A percentile compares a stretch with the other conserved stretches of the same genome.
Evolutionary conservation across 2,888 invertebrate genomes (phyloP).

Genomic region (Hoplodrina ambigua): DNA sequence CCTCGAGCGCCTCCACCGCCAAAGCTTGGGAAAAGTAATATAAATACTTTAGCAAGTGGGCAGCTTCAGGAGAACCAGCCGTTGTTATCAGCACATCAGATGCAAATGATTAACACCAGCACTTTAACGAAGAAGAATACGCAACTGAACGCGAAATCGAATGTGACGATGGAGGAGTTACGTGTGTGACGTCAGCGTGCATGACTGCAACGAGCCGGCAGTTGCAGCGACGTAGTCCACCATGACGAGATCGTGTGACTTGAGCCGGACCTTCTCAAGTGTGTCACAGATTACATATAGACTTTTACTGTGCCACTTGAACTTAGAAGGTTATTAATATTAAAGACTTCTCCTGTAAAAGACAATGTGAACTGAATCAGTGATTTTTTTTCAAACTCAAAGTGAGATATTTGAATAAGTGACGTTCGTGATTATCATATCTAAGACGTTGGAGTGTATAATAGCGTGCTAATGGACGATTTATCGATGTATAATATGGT

Average conservation of each 20-base stretch:
- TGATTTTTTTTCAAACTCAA: conserved; percentile 52
- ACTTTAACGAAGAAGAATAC: conserved; percentile 95
- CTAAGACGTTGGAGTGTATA: conserved; percentile 62
- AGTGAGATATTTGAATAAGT: conserved; percentile 53
- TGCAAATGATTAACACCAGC: conserved; percentile 94
- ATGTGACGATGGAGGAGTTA: conserved; percentile 94
- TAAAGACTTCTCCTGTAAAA: conserved; percentile 37
- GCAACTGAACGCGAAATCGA: conserved; percentile 91
- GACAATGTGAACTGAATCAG: conserved; percentile 54
- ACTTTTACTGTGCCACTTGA: conserved; percentile 65
- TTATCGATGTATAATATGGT: conserved; percentile 76
- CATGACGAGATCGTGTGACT: conserved; percentile 90
- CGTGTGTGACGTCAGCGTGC: conserved; percentile 94
- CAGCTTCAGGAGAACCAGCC: conserved; percentile 93
- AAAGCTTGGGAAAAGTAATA: conserved; percentile 92
- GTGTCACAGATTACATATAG: conserved; percentile 85
- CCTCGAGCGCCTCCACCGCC: conserved; percentile 95
- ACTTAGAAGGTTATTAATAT: conserved; percentile 66
- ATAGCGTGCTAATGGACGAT: conserved; percentile 67
- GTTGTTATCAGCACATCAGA: conserved; percentile 93
- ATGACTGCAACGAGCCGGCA: conserved; percentile 90
- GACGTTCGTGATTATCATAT: conserved; percentile 69
- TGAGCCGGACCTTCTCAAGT: conserved; percentile 89
- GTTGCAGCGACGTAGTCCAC: conserved; percentile 88
- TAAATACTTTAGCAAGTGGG: conserved; percentile 90